phyloP scores from a whole-genome alignment of 2,888 invertebrate species.

The Rotaria magnacalcarata region DNA sequence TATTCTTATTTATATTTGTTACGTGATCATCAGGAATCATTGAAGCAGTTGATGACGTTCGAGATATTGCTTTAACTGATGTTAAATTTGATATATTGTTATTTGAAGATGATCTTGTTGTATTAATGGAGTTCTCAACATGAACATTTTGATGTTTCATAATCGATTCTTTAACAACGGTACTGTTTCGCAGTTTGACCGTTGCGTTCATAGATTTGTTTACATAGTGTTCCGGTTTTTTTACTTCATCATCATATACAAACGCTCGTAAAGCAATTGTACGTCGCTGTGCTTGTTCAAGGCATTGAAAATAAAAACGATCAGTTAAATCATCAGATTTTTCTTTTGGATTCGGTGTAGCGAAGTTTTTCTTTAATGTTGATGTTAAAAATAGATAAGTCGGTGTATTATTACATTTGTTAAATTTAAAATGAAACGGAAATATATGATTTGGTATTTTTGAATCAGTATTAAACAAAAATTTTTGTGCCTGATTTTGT shows the following conservation, averaged over 20 bases:
- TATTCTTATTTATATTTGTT: neutral
- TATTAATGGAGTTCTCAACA: neutral
- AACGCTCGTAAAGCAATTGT: conserved; percentile 22
- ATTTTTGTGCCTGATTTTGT: neutral
- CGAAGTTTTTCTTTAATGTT: neutral
- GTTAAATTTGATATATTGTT: neutral
- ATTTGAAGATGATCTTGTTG: neutral
- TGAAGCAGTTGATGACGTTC: neutral
- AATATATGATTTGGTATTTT: conserved; percentile 25
- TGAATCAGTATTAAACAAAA: conserved; percentile 13
- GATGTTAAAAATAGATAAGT: conserved; percentile 33
- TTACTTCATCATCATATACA: neutral
- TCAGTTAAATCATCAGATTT: neutral
- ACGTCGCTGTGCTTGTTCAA: conserved; percentile 29
- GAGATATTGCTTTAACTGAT: neutral
- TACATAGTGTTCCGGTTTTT: neutral
- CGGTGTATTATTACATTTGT: conserved; percentile 1
- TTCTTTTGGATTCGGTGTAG: neutral
- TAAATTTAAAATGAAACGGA: conserved; percentile 29
- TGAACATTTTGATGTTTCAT: neutral
- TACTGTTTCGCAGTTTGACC: neutral
- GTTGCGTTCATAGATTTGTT: neutral
- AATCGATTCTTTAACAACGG: neutral
- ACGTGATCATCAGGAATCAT: neutral
- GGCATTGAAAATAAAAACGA: neutral